These are phyloP conservation scores for Syrphus vitripennis DNA, from an alignment of 2,888 invertebrate species.

Conservation along the genomic window DNA sequence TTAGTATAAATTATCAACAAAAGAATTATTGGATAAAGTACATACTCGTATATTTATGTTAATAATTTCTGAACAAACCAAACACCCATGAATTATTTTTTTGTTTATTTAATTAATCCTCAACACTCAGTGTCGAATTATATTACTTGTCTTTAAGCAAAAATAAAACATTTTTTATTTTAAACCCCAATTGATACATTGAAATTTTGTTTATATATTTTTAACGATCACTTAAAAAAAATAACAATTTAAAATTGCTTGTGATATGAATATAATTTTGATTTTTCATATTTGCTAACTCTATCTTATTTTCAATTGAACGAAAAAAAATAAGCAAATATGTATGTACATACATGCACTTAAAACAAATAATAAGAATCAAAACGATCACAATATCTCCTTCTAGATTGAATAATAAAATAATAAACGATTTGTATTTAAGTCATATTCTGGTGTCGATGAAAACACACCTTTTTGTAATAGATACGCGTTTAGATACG, in stretches of 20 bases:
- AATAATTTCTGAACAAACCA: background rate
- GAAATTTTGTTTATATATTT: conserved; percentile 17
- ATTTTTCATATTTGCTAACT: conserved; percentile 46
- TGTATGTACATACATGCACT: background rate
- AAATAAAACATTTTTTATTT: background rate
- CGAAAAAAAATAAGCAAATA: background rate
- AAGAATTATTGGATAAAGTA: background rate
- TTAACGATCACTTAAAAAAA: conserved; percentile 40
- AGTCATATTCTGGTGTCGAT: conserved; percentile 62
- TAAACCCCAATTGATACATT: background rate
- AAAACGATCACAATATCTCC: conserved; percentile 33
- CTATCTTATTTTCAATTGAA: background rate
- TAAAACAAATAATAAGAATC: conserved; percentile 20
- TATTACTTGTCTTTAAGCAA: background rate
- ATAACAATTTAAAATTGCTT: conserved; percentile 20
- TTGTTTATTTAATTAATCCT: conserved; percentile 5
- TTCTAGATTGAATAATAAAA: conserved; percentile 44
- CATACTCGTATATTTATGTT: background rate
- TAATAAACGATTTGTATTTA: conserved; percentile 67
- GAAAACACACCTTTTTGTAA: conserved; percentile 68
- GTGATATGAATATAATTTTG: conserved; percentile 57
- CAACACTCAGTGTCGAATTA: background rate
- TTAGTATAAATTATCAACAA: background rate
- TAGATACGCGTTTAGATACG: conserved; percentile 47
- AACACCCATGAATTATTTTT: conserved; percentile 40